Evolutionary conservation across 1,140 invertebrate species (phyloP).

Genomic region (Sweltsa coloradensis): DNA sequence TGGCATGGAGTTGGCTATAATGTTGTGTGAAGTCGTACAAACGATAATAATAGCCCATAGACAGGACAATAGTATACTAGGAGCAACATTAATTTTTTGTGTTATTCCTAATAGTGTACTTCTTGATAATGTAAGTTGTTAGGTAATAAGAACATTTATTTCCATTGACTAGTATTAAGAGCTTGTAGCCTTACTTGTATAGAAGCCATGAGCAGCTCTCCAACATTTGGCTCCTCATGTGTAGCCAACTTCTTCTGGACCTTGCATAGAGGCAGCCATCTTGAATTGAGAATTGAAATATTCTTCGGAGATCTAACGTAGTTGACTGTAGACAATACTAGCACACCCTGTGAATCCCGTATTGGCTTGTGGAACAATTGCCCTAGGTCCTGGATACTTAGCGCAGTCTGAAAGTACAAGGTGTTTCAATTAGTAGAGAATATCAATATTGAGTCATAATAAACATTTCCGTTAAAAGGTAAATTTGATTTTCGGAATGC

Average conservation of each 20-base stretch:
- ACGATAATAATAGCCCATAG: too few species aligned
- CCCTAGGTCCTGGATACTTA: constrained; percentile 83
- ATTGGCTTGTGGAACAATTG: constrained; percentile 86
- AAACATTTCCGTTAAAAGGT: too few species aligned
- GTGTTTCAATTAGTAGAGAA: too few species aligned
- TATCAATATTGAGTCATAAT: too few species aligned
- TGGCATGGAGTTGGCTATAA: too few species aligned
- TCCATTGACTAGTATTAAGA: background rate
- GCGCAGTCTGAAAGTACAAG: constrained; percentile 44
- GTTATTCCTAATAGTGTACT: too few species aligned
- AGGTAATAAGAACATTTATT: too few species aligned
- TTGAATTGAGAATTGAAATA: constrained; percentile 72
- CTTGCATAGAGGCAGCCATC: constrained; percentile 79
- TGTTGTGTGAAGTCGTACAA: too few species aligned
- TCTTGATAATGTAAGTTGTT: too few species aligned
- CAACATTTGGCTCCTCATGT: constrained; percentile 60
- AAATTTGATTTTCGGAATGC: too few species aligned
- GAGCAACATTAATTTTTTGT: too few species aligned
- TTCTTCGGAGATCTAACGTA: constrained; percentile 71
- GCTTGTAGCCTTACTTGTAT: constrained; percentile 59
- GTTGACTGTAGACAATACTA: constrained; percentile 81
- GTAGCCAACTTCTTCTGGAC: constrained; percentile 38
- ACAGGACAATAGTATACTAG: too few species aligned
- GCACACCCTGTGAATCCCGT: constrained; percentile 72
- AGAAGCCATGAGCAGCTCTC: constrained; percentile 69